Evolutionary conservation across 2,888 invertebrate species (phyloP), one percentile per base, ranked within the genome.

Genomic region (Formica aserva): DNA sequence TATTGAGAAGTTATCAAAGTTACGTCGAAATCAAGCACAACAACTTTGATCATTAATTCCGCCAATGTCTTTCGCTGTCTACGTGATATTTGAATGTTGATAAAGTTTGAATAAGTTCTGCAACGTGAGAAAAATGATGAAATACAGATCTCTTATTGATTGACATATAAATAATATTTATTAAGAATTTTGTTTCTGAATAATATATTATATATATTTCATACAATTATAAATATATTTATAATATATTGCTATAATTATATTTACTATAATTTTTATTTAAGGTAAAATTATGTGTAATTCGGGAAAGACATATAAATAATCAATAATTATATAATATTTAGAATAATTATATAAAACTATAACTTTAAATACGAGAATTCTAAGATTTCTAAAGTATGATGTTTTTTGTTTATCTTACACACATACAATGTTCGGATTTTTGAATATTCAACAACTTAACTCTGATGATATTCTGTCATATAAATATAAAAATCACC

Each of bases 91-190:
- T 62, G 41, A 74, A 74, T 62, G 38, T 29, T 74, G n/a, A 29
- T 62, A 29, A 74, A 60, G 60, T 74, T 74, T 60, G 26, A 74
- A 60, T 60, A 60, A 57, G 72, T 38, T 72, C 22, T 18, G 72
- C 18, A 38, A 72, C 6, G 26, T 38, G 26, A 72, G 72, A 57
- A 72, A 72, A 57, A 26, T 35, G 11, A 26, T 57, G 13, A 38
- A 57, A 22, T 57, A 6, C 13, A 38, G 38, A 57, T 57, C 13
- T 57, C 26, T 72, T 26, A 57, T 26, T 26, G 57, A 26, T 26
- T 52, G 52, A 57, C 18, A 55, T 15, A 38, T 38, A 57, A 57
- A 57, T 72, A 18, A 22, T n/a, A 8, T 35, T 38, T 15, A 35
- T 26, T 32, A 6, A 6, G 1, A 32, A 32, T 32, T 32, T 32